Base-by-base conservation (phyloP, 1,140 invertebrate genomes). In the Pantala flavescens region DNA sequence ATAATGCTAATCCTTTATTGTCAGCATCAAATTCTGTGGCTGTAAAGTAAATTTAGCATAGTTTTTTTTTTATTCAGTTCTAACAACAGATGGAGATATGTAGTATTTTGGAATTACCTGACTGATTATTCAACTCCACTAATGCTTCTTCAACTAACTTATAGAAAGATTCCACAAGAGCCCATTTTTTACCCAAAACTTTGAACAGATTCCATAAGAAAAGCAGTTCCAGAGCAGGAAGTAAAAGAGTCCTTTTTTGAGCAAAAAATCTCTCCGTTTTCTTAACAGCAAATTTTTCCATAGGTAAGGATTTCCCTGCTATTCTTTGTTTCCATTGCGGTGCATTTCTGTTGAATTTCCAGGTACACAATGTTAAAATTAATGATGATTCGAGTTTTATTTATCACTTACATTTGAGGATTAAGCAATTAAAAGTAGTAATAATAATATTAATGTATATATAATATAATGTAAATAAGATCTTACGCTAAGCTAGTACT, bases 181-280 rank as follows among this genome's bases (percentile, higher is more conserved):
- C 83, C 75, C 84, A 85, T 74, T 91, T 88, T 77, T 90, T 91
- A 24, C 90, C 90, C 70, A 98, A 83, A 43, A 96, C 88, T 77
- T 90, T 90, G 81, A 98, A 96, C 77, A 94, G 88, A 85, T 98
- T 98, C 95, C 95, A 98, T 0, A 98, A 85, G 80, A 94, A 98
- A 78, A 98, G 87, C 73, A 98, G 85, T 83, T 98, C 96, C 76
- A 95, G 85, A 24, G 90, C 90, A 14, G 96, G 95, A 72, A 98
- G 84, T 7, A 92, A 82, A 49, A 98, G 84, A 63, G 83, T 84
- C 28, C 90, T 87, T 70, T 90, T 88, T 83, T 96, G 92, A 43
- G 87, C 84, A 77, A 89, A 87, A 83, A 91, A 97, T 72, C 93
- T 85, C 74, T 90, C 88, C 23, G 92, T 87, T 80, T 96, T 95